Base-by-base conservation (phyloP, 1,140 invertebrate species). In the Calephelis nemesis region DNA sequence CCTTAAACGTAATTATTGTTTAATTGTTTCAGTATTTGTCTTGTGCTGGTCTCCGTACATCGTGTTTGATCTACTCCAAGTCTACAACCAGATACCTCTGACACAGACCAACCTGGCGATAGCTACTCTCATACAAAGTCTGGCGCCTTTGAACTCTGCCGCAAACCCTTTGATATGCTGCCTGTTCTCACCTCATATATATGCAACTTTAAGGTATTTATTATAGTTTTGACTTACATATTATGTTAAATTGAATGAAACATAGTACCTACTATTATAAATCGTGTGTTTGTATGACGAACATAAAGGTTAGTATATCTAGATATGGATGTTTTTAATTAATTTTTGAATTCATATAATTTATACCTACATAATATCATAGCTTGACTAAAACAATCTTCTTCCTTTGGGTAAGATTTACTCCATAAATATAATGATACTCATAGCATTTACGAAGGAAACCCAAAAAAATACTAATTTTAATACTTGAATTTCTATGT, bases 11-110 rank as follows among this genome's bases (percentile, higher is more conserved):
- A 6, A 39, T 12, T 6, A 39, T 11, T 39, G 0, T 39, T 39
- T 30, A 39, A 5, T 19, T 63, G 15, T 66, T 58, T 67, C 94
- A 98, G 98, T 98, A 50, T 99, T 99, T 89, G 96, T 98, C 66
- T 83, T 98, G 6, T 99, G 98, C 90, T 99, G 98, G 97, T 98
- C 97, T 75, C 98, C 98, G 0, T 99, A 98, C 89, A 97, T 98
- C 77, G 93, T 99, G 48, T 99, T 98, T 85, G 97, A 98, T 87
- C 92, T 99, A 40, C 94, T 98, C 3, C 96, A 98, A 93, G 97
- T 98, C 50, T 98, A 96, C 87, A 95, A 95, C 8, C 94, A 96
- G 83, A 94, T 98, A 76, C 96, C 97, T 0, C 90, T 92, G 47
- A 96, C 96, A 0, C 96, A 97, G 83, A 95, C 95, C 1, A 96